These are phyloP conservation scores for Pterocles burchelli DNA, from an alignment of 2,113 vertebrate species.

Conservation along the genomic window DNA sequence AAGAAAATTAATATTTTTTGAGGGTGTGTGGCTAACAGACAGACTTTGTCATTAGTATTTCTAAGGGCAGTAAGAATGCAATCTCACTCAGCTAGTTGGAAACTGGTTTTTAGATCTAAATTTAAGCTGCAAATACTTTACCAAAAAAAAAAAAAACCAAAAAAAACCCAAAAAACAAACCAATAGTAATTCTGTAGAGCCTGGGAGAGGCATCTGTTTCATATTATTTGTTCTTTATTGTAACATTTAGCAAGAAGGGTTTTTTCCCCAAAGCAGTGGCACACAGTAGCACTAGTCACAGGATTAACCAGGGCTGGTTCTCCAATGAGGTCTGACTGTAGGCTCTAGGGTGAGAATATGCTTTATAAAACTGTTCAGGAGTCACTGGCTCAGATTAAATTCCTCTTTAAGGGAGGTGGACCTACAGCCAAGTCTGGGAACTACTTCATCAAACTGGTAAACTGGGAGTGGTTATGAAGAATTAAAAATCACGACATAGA, in stretches of 20 bases:
- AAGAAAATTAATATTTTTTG: not conserved
- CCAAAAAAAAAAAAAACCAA: no score
- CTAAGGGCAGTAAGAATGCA: not conserved
- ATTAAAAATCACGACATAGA: not conserved
- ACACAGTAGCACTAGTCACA: not conserved
- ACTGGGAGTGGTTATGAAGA: not conserved
- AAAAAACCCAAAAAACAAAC: not conserved
- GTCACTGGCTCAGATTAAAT: not conserved
- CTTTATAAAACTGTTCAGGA: not conserved
- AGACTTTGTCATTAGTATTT: not conserved
- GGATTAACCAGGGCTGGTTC: not conserved
- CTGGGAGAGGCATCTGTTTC: not conserved
- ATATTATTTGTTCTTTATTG: not conserved
- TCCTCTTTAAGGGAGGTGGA: not conserved
- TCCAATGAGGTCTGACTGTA: not conserved
- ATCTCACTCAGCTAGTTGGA: not conserved
- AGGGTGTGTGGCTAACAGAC: not conserved
- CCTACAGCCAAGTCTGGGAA: not conserved
- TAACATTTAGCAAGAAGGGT: not conserved
- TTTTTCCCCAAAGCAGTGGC: not conserved
- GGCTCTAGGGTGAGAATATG: not conserved
- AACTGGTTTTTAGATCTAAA: not conserved
- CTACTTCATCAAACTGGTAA: not conserved
- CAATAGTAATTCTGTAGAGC: not conserved
- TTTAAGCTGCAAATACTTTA: not conserved